phyloP scores from a whole-genome alignment of 1,140 invertebrate genomes.

The Caenorhabditis latens region DNA sequence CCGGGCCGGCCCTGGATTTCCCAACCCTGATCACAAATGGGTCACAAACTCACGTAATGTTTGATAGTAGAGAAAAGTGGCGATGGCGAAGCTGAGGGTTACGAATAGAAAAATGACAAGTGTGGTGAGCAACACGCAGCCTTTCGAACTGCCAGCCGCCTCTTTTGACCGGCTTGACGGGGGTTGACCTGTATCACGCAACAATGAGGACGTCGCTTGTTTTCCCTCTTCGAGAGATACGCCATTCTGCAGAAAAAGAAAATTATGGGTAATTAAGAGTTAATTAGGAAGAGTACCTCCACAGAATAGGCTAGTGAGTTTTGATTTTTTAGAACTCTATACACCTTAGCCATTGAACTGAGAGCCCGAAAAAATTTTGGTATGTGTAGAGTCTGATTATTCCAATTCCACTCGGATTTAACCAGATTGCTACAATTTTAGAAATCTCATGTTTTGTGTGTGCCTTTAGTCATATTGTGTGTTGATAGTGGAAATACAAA shows the following conservation, averaged over 20 bases:
- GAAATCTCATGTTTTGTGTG: too few relatives aligned
- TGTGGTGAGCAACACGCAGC: slow-evolving; percentile 41
- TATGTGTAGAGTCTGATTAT: too few relatives aligned
- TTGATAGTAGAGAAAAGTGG: slow-evolving; percentile 39
- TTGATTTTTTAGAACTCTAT: slow-evolving; percentile 14
- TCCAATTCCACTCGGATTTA: too few relatives aligned
- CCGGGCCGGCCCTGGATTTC: not conserved
- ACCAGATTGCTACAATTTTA: too few relatives aligned
- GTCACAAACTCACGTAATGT: slow-evolving; percentile 36
- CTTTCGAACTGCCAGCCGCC: slow-evolving; percentile 26
- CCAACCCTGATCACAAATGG: not conserved
- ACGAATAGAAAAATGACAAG: slow-evolving; percentile 48
- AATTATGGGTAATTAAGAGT: not conserved
- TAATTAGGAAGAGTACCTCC: not conserved
- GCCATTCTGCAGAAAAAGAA: slow-evolving; percentile 24
- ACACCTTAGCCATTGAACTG: not conserved
- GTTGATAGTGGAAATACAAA: not conserved
- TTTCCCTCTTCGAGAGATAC: slow-evolving; percentile 54
- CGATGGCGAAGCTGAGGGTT: slow-evolving; percentile 43
- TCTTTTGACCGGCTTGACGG: slow-evolving; percentile 37
- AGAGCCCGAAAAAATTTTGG: too few relatives aligned
- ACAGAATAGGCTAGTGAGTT: slow-evolving; percentile 22
- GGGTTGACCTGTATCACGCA: slow-evolving; percentile 49
- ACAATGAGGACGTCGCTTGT: slow-evolving; percentile 49
- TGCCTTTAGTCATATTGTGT: too few relatives aligned